phyloP scores from a whole-genome alignment of 2,797 vertebrate species.

The Coluber constrictor region DNA sequence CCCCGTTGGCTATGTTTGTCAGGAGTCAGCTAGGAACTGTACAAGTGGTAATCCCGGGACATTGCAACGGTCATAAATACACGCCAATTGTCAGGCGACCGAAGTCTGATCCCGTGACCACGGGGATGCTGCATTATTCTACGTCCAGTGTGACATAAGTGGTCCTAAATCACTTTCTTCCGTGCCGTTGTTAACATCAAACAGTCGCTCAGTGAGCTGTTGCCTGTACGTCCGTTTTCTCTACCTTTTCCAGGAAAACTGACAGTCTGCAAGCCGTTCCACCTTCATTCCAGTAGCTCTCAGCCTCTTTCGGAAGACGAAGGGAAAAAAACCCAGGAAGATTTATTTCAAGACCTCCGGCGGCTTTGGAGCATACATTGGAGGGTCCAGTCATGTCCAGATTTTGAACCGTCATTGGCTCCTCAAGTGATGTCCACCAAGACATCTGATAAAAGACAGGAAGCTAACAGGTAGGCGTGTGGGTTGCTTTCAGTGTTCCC shows the following conservation, averaged over 20 bases:
- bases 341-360: slow-evolving; percentile 25
- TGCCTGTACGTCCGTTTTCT: neutral
- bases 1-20: neutral
- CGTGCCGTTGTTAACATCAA: accelerated
- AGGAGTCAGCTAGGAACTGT: neutral
- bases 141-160: neutral
- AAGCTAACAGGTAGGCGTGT: slow-evolving; percentile 54
- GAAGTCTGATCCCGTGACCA: neutral
- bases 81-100: neutral
- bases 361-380: neutral
- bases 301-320: neutral
- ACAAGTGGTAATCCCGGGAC: neutral
- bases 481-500: neutral
- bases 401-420: neutral
- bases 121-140: neutral
- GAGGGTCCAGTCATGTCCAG: neutral
- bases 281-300: neutral
- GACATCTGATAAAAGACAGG: slow-evolving; percentile 55
- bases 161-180: neutral
- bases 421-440: slow-evolving; percentile 36
- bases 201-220: neutral
- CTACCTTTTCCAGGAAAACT: neutral
- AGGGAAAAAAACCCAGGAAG: neutral
- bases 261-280: neutral
- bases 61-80: neutral